Conservation (phyloP, 2,888 invertebrate genomes). For the Erebia ligea region DNA sequence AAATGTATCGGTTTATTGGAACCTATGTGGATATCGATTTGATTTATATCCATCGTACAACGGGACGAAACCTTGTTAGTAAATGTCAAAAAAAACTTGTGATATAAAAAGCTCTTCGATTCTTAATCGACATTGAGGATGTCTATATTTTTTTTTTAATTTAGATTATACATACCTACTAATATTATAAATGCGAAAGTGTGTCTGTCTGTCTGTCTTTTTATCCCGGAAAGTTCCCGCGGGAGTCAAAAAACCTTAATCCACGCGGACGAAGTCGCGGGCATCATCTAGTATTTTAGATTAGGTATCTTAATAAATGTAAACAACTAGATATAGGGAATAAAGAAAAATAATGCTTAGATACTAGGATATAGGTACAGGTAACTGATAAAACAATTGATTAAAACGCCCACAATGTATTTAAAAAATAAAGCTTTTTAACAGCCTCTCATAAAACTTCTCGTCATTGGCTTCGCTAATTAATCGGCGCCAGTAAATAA, state of each 20-base stretch:
- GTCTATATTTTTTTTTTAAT: not conserved
- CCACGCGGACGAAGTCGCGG: no score
- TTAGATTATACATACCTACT: no score
- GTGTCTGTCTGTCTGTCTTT: no score
- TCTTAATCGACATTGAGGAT: conserved; percentile 32
- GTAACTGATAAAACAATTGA: conserved; percentile 21
- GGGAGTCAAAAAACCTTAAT: no score
- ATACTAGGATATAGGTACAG: not conserved
- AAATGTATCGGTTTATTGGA: conserved; percentile 83
- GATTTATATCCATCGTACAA: conserved; percentile 76
- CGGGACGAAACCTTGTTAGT: conserved; percentile 78
- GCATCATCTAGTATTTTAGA: no score
- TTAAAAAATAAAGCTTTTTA: conserved; percentile 55
- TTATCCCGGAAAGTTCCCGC: no score
- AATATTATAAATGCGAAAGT: no score
- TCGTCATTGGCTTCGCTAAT: conserved; percentile 46
- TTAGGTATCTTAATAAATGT: no score
- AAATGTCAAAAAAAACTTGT: conserved; percentile 71
- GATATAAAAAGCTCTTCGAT: conserved; percentile 49
- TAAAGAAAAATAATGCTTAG: no score
- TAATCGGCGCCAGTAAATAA: conserved; percentile 75
- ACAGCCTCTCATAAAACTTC: conserved; percentile 61
- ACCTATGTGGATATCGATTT: conserved; percentile 79
- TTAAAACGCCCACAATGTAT: conserved; percentile 24
- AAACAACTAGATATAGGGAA: no score